phyloP scores from a whole-genome alignment of 2,113 vertebrate species.

The Callipepla californica region DNA sequence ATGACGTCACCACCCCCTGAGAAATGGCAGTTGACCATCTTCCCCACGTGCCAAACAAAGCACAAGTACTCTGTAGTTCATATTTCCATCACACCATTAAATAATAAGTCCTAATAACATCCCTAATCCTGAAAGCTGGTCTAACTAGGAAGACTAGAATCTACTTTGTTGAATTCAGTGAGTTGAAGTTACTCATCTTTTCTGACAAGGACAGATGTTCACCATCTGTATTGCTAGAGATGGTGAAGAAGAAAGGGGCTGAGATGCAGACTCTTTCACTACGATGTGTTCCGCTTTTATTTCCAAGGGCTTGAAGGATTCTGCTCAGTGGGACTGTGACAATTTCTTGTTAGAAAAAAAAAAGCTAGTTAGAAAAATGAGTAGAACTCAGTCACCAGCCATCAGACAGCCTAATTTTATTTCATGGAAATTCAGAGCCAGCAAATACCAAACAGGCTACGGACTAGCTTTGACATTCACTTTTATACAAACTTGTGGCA shows the following conservation, averaged over 20 bases:
- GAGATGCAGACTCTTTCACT: background rate
- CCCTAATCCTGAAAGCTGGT: background rate
- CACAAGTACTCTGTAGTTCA: background rate
- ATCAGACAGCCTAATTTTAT: background rate
- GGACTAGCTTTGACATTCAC: background rate
- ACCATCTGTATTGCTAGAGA: fast-evolving
- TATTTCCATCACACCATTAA: background rate
- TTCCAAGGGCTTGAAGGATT: background rate
- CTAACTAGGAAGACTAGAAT: background rate
- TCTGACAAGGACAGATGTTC: background rate
- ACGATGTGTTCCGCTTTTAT: background rate
- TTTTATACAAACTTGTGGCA: background rate
- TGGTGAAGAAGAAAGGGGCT: background rate
- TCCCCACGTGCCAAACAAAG: background rate
- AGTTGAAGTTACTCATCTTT: background rate
- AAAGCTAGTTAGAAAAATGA: background rate
- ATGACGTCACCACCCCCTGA: background rate
- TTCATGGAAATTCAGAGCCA: background rate
- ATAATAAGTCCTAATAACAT: background rate
- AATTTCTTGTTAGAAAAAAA: background rate
- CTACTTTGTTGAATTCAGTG: fast-evolving
- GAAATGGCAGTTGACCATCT: background rate
- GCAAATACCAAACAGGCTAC: background rate
- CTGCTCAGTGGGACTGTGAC: background rate
- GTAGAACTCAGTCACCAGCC: background rate